Base-by-base conservation (phyloP, 2,888 invertebrate species). In the Sialis lutaria region DNA sequence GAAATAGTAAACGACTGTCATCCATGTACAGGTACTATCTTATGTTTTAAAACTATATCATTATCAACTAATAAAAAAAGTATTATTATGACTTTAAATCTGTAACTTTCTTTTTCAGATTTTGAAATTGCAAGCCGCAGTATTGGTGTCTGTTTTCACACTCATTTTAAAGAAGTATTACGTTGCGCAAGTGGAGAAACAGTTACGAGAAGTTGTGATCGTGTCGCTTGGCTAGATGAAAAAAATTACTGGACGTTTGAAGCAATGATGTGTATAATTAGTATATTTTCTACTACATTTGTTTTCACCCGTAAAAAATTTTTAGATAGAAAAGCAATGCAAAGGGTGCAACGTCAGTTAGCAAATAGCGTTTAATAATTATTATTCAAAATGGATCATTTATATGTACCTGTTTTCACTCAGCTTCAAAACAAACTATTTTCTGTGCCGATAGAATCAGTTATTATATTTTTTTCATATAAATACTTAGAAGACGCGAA, bases 181-280 rank as follows among this genome's bases (percentile, higher is more conserved):
- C 78, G 77, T 57, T 90, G 90, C 67, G 75, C 78, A 56, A 82
- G 78, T 64, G 88, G 88, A 13, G 81, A 85, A 69, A 81, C 77
- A 50, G 81, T 83, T 7, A 82, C 82, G 6, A 74, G 85, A 67
- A 88, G 91, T 62, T 92, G 92, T 68, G 87, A 88, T 58, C 74
- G 78, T 60, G 84, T 88, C 10, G 84, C 84, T 3, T 84, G 84
- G 69, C 70, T 88, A 45, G 90, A 91, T 59, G 86, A 89, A 60
- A 73, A 79, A 50, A 75, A 80, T 48, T 93, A 86, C 63, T 87
- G 86, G 82, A 77, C 82, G 55, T 88, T 89, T 59, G 80, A 87
- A 58, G 74, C 76, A 45, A 73, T 78, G 58, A 77, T 80, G 64
- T 77, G 83, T 57, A 64, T 75, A 1, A 58, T 78, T 33, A 78